Base-by-base conservation (phyloP, 1,140 invertebrate species). In the Saccostrea cuccullata region DNA sequence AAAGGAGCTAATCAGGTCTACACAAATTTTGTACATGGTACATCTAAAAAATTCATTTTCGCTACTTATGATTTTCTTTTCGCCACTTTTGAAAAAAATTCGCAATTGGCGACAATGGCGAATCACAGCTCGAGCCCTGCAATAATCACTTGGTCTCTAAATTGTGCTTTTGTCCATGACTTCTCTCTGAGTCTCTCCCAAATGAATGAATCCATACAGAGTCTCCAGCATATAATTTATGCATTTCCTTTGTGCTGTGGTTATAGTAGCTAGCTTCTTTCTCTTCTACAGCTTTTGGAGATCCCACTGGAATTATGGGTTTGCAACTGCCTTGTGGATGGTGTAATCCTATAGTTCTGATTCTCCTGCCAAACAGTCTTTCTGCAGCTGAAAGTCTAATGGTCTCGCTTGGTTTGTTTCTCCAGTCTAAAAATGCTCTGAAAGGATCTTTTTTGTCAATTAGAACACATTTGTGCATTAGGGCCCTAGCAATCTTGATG, bases 181-280 rank as follows among this genome's bases (percentile, higher is more conserved):
- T 85, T 82, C 4, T 82, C 36, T n/a, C n/a, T n/a, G n/a, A n/a
- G n/a, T n/a, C n/a, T 17, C 36, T 85, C 20, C 70, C n/a, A 8
- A 40, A 77, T 12, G 89, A 73, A 36, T 82, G 20, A 15, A 90
- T 86, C 36, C 82, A 40, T 12, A 90, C 87, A 2, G 67, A 82
- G 56, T 90, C 84, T 64, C 89, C 87, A 23, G 6, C 4, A 5
- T 55, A 1, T 20, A 88, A 82, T 55, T 56, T 36, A 86, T 26
- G 9, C 23, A 90, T 85, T 40, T 84, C 60, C 12, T 67, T 82
- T n/a, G 36, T 15, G 20, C 26, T 5, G 67, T 55, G 11, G 77
- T 88, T 55, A 20, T 86, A 82, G 20, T 86, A 56, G 17, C 23
- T 40, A 2, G 55, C 40, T 58, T 70, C 36, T 85, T 85, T 87